Base-by-base conservation (phyloP, 2,797 vertebrate species). In the Helostoma temminkii region DNA sequence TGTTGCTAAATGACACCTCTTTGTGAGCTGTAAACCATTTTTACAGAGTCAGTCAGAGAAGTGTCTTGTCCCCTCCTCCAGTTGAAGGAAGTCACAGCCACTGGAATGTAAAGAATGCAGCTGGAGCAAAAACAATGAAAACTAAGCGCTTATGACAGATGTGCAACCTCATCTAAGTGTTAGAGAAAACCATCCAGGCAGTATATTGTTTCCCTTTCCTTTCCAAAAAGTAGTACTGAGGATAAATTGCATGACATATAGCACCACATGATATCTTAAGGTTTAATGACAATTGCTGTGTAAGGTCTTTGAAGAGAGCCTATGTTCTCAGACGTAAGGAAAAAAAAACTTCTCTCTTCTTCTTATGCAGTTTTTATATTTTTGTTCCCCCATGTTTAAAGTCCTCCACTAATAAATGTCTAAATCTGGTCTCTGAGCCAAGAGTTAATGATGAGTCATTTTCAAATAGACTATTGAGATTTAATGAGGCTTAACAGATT, bases 101-200 rank as follows among this genome's bases (percentile, higher is more conserved):
- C 74, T 71, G 80, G 86, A 88, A 90, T 89, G 85, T 71, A 50
- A 83, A 82, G 84, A 84, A 86, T 82, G 76, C 72, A 75, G 70
- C 81, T 50, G 61, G 59, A 84, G 81, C 74, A 66, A 77, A 85
- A 87, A 83, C 85, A 88, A 74, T 75, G 80, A 66, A 57, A 69
- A 73, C 68, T 63, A 47, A 71, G 69, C 2, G 4, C 62, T 64
- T 45, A 28, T 84, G 88, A 90, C 90, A 83, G 84, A 89, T 85
- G 82, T 74, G 76, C 70, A 76, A 47, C 78, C 78, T 88, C 83
- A 70, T 89, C 71, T 59, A 10, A 76, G 86, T 12, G 9, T 67
- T 41, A 42, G 32, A 66, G 71, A 49, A 62, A 80, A 79, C 41
- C 48, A 21, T 55, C 50, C 42, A 64, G 50, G 64, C 69, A 37